These are phyloP conservation scores for Pseudopodoces humilis DNA, from an alignment of 2,113 vertebrate genomes.

Conservation along the genomic window DNA sequence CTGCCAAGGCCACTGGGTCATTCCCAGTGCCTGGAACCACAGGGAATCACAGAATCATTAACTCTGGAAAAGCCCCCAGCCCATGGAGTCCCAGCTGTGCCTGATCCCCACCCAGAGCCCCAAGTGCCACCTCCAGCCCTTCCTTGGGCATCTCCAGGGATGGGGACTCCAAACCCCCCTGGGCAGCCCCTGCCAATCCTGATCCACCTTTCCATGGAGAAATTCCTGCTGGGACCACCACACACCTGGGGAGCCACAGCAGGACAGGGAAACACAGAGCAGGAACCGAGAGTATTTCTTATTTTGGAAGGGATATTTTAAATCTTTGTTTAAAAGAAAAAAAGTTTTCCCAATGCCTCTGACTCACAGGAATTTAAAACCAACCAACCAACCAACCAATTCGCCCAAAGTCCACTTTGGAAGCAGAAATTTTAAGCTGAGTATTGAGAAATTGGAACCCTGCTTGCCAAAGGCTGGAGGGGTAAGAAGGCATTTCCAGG, in stretches of 20 bases:
- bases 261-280: not conserved
- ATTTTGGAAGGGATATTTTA: not conserved
- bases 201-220: fast-evolving
- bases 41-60: not conserved
- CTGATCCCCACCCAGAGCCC: fast-evolving
- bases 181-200: not conserved
- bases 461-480: not conserved
- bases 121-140: fast-evolving
- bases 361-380: not conserved
- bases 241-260: not conserved
- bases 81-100: fast-evolving
- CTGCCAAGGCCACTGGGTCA: too few relatives aligned
- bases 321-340: not conserved
- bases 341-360: not conserved
- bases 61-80: not conserved
- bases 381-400: not conserved
- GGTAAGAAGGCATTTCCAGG: not conserved
- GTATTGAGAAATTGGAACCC: not conserved
- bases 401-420: not conserved
- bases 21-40: not conserved
- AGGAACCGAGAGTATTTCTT: not conserved
- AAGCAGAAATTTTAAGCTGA: not conserved
- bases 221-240: not conserved
- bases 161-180: not conserved
- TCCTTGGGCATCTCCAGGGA: not conserved